Evolutionary conservation across 2,113 vertebrate genomes (phyloP), one percentile per base, ranked within the genome.

Genomic region (Meles meles): DNA sequence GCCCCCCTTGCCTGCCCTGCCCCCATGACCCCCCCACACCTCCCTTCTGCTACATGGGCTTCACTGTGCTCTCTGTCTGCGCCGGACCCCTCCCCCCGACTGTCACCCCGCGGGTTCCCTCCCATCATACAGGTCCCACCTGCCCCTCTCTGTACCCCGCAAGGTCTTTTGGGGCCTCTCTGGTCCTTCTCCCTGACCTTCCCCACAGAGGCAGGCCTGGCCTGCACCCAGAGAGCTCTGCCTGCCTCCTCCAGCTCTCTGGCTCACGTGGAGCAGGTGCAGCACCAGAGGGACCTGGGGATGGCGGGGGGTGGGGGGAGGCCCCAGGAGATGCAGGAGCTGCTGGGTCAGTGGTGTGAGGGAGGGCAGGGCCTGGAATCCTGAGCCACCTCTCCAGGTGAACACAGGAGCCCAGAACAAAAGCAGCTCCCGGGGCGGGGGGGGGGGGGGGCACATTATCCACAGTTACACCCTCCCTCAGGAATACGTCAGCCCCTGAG

Each of bases 351-450:
- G 27, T 57, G 17, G 1, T 9, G 17, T 74, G 65, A 11, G 31
- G 55, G 85, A 77, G 6, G 39, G 29, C 4, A 2, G 42, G 39
- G 37, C 57, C 52, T 27, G 1, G 0, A 15, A 2, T 88, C 57
- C 91, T 23, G 17, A 84, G 85, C 90, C 85, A 49, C 61, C 93
- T 76, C 42, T 88, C 34, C 52, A 57, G 93, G 92, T 83, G 23
- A 49, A 17, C 61, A 23, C 57, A 27, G n/a, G 31, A 52, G 31
- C 55, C n/a, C 44, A 77, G 89, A 52, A n/a, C 81, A 92, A 63
- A 55, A 83, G 52, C 37, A n/a, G 65, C 79, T 2, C 0, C 29
- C 87, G 6, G 1, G n/a, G n/a, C n/a, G n/a, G n/a, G n/a, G n/a
- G 31, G 29, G 34, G 72, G 2, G 37, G 20, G n/a, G 72, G 71